Percentiles rank a stretch among this genome's conserved stretches.
Conservation (phyloP, 1,140 invertebrate species). For the Argopecten irradians region DNA sequence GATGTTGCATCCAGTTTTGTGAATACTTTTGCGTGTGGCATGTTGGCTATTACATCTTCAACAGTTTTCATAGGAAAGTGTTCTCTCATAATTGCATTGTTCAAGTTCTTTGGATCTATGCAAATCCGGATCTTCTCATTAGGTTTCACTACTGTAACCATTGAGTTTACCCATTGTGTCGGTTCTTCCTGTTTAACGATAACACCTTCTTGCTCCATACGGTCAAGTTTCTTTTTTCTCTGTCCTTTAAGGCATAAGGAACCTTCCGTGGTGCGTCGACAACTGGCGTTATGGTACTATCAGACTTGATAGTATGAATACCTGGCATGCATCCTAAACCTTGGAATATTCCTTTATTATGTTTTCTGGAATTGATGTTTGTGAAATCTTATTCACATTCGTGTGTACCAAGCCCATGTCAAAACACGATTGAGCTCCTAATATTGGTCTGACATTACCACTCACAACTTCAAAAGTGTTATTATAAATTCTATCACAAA, state of each 20-base stretch:
- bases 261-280: conserved; percentile 52
- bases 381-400: not conserved
- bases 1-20: too few relatives aligned
- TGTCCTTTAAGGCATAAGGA: too few relatives aligned
- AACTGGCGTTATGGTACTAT: too few relatives aligned
- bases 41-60: too few relatives aligned
- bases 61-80: too few relatives aligned
- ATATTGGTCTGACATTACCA: not conserved
- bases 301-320: not conserved
- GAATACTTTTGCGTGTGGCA: too few relatives aligned
- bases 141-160: conserved; percentile 45
- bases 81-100: conserved; percentile 61
- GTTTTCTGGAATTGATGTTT: not conserved
- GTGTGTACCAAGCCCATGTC: not conserved
- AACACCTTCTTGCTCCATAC: conserved; percentile 46
- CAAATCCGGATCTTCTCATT: conserved; percentile 76
- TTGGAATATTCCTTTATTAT: not conserved
- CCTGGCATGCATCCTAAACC: too few relatives aligned
- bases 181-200: conserved; percentile 49
- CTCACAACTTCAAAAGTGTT: not conserved
- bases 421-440: too few relatives aligned
- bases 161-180: conserved; percentile 55
- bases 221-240: conserved; percentile 43
- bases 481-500: not conserved
- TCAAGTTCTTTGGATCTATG: conserved; percentile 79